Percentiles rank a stretch among this genome's conserved stretches.
These are phyloP conservation scores for Triops cancriformis DNA, from an alignment of 1,140 invertebrate species.

Conservation along the genomic window DNA sequence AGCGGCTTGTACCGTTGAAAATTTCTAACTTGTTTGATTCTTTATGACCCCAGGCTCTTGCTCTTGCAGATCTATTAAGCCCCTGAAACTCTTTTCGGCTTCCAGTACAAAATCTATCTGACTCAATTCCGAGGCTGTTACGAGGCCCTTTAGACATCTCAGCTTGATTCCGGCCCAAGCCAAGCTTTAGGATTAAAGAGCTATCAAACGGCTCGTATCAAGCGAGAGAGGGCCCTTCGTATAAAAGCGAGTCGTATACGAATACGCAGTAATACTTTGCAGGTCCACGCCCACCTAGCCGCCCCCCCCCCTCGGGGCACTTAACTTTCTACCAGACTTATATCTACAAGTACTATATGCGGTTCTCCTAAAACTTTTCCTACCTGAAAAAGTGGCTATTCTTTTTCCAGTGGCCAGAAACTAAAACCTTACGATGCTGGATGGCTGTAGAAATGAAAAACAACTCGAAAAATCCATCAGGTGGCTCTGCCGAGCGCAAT, in stretches of 20 bases:
- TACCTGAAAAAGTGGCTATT: background rate
- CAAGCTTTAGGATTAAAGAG: conserved; percentile 1
- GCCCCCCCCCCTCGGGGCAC: background rate
- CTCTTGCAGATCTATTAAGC: background rate
- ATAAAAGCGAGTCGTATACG: background rate
- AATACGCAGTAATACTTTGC: background rate
- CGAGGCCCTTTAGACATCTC: background rate
- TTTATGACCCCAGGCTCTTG: background rate
- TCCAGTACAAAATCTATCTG: no score
- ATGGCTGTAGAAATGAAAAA: background rate
- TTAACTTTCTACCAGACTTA: background rate
- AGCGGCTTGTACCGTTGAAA: background rate
- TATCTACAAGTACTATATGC: background rate
- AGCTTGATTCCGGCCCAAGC: background rate
- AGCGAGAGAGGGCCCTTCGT: background rate
- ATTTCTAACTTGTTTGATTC: conserved; percentile 3
- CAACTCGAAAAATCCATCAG: background rate
- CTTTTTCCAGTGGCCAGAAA: background rate
- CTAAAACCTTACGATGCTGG: background rate
- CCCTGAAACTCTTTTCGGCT: no score
- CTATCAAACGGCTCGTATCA: background rate
- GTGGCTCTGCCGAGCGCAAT: background rate
- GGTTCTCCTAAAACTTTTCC: background rate
- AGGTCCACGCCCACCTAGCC: background rate
- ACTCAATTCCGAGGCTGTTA: background rate